Percentiles rank a stretch among this genome's conserved stretches.
These are phyloP conservation scores for Heloderma charlesbogerti DNA, from an alignment of 2,113 vertebrate species.

Conservation along the genomic window DNA sequence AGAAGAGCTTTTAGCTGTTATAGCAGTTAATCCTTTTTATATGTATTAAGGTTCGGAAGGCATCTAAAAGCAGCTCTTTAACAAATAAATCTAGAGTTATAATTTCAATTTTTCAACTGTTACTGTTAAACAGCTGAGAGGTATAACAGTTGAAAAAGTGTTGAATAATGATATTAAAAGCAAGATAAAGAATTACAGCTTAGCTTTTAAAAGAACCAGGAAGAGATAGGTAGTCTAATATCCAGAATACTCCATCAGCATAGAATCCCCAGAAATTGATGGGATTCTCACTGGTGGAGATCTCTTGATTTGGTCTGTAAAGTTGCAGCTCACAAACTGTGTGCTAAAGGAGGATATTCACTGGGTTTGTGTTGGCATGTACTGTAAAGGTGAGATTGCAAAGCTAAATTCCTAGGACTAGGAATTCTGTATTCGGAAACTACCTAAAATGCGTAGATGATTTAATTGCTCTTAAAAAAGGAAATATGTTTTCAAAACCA, in stretches of 20 bases:
- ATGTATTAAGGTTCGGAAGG: neutral
- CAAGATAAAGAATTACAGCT: no score
- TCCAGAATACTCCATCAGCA: neutral
- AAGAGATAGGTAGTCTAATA: neutral
- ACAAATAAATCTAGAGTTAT: neutral
- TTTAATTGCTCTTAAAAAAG: neutral
- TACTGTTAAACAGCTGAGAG: neutral
- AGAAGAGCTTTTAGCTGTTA: constrained; percentile 4
- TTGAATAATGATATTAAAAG: neutral
- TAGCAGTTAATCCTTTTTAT: neutral
- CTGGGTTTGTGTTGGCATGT: neutral
- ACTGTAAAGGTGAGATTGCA: neutral
- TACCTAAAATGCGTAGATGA: neutral
- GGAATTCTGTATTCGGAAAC: neutral
- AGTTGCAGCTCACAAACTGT: neutral
- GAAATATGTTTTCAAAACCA: neutral
- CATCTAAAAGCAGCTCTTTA: neutral
- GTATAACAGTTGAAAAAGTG: neutral
- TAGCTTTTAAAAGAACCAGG: neutral
- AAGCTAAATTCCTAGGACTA: neutral
- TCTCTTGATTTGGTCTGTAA: neutral
- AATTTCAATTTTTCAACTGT: neutral
- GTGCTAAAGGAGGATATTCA: neutral
- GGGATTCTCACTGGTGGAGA: neutral
- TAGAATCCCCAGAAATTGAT: neutral